Percentiles rank a stretch among this genome's conserved stretches.
Conservation (phyloP, 1,140 invertebrate genomes). For the Lutraria rhynchaena region DNA sequence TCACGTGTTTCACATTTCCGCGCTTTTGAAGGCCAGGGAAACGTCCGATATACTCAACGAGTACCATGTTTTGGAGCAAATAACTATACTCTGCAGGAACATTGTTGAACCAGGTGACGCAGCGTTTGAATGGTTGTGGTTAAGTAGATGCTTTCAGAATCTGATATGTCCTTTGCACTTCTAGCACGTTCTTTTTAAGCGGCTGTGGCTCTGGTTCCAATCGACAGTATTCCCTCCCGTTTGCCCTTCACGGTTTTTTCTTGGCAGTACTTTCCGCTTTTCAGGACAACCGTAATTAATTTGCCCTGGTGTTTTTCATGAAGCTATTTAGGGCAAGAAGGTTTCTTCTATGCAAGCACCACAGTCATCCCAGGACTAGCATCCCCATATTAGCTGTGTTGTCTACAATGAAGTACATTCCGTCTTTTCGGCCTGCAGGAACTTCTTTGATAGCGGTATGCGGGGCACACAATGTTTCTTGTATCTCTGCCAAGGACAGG, state of each 20-base stretch:
- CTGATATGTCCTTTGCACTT: neutral
- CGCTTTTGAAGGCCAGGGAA: neutral
- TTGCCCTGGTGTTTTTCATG: slow-evolving; percentile 6
- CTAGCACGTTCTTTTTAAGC: neutral
- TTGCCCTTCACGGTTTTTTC: slow-evolving; percentile 4
- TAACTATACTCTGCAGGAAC: neutral
- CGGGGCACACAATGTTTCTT: neutral
- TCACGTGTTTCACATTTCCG: neutral
- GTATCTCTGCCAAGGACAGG: neutral
- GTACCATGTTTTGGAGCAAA: neutral
- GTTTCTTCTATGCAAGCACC: slow-evolving; percentile 46
- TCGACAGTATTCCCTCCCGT: neutral
- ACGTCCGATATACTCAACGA: neutral
- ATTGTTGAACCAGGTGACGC: neutral
- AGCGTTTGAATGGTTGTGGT: neutral
- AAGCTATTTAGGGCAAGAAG: neutral
- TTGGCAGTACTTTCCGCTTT: slow-evolving; percentile 1
- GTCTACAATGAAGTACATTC: slow-evolving; percentile 22
- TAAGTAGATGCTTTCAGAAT: neutral
- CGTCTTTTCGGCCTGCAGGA: slow-evolving; percentile 42
- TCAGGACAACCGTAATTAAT: neutral
- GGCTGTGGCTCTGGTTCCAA: neutral
- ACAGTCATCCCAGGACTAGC: slow-evolving; percentile 43
- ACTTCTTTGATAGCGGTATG: neutral
- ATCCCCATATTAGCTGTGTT: slow-evolving; percentile 49